phyloP scores from a whole-genome alignment of 2,888 invertebrate genomes.

The Ceratothoa steindachneri region DNA sequence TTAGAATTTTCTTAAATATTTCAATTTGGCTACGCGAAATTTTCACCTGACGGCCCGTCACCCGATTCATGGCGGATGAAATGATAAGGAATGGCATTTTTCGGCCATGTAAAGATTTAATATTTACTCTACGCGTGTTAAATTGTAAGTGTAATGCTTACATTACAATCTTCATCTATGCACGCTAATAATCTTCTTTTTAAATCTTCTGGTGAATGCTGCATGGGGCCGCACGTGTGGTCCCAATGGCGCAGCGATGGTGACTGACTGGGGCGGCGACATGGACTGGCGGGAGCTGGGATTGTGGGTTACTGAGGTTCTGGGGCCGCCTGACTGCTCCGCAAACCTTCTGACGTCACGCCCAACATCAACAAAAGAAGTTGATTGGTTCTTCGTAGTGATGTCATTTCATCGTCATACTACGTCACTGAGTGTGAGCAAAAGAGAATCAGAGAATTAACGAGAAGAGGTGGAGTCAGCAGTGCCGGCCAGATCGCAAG shows the following conservation, averaged over 20 bases:
- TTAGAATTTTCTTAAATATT: neutral
- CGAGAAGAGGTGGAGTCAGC: constrained; percentile 34
- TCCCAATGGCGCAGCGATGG: constrained; percentile 48
- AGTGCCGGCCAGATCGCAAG: constrained; percentile 39
- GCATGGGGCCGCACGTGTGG: constrained; percentile 48
- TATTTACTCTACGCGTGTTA: neutral
- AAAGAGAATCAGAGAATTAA: constrained; percentile 11
- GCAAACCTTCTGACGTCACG: constrained; percentile 41
- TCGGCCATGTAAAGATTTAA: neutral
- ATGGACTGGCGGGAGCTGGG: constrained; percentile 48
- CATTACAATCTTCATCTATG: constrained; percentile 46
- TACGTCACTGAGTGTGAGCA: constrained; percentile 28
- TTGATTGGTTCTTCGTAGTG: constrained; percentile 1
- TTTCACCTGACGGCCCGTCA: constrained; percentile 43
- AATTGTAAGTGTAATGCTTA: constrained; percentile 29
- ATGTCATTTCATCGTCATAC: constrained; percentile 20
- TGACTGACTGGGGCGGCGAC: constrained; percentile 48
- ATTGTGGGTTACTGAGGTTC: constrained; percentile 48
- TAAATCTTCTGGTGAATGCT: constrained; percentile 46
- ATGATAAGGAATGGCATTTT: neutral
- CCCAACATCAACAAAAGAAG: constrained; percentile 6
- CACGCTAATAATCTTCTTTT: constrained; percentile 46
- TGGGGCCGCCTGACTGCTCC: constrained; percentile 33
- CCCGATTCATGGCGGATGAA: constrained; percentile 30
- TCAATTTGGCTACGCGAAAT: neutral